Evolutionary conservation across 2,888 invertebrate genomes (phyloP).

Genomic region (Conistra vaccinii): DNA sequence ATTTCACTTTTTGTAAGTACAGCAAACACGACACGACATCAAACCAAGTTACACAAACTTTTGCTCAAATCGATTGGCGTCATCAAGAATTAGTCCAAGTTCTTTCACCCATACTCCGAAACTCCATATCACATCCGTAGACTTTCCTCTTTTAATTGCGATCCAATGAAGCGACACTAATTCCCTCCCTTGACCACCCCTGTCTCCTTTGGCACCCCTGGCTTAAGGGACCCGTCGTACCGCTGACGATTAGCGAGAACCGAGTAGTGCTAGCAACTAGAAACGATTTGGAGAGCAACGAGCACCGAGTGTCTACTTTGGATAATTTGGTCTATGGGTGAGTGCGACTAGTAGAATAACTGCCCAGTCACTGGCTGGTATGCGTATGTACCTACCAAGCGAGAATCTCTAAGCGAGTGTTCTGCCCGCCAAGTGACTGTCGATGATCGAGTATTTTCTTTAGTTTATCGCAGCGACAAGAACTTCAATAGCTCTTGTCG

Average conservation of each 20-base stretch:
- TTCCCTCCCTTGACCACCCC: slow-evolving; percentile 72
- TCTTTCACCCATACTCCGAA: slow-evolving; percentile 52
- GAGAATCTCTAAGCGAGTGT: not conserved
- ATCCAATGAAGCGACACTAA: slow-evolving; percentile 88
- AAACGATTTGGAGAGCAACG: not conserved
- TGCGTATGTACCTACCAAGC: no score
- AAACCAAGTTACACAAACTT: slow-evolving; percentile 1
- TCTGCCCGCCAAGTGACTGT: no score
- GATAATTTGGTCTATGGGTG: no score
- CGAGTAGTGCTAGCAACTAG: not conserved
- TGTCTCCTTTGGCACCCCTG: slow-evolving; percentile 14
- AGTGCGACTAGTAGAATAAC: not conserved
- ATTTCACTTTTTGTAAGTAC: not conserved
- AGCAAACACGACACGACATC: not conserved
- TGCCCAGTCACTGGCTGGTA: not conserved
- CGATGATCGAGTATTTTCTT: not conserved
- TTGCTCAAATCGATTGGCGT: slow-evolving; percentile 46
- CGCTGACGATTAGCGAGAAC: not conserved
- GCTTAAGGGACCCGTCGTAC: slow-evolving; percentile 17
- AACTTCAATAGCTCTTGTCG: not conserved
- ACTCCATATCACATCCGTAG: slow-evolving; percentile 77
- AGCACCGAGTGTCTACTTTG: no score
- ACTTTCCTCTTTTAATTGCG: slow-evolving; percentile 86
- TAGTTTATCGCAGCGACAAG: no score
- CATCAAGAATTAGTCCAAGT: slow-evolving; percentile 61